Evolutionary conservation across 2,113 vertebrate species (phyloP).

Genomic region (Clarias gariepinus): DNA sequence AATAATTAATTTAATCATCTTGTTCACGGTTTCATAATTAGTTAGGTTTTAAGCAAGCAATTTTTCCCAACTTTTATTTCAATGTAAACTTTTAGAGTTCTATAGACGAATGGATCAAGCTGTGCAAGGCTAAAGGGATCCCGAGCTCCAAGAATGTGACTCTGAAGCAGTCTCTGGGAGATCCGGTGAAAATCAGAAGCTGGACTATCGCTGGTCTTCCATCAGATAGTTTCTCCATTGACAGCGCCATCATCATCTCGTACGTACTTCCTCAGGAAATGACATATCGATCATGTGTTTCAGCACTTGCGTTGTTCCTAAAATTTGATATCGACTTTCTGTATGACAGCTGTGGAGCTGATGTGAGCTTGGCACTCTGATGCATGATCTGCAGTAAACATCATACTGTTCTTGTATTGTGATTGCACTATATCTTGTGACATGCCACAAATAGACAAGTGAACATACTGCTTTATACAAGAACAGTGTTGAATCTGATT

Average conservation of each 20-base stretch:
- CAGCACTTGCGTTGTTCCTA: background rate
- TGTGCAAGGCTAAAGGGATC: slow-evolving; percentile 77
- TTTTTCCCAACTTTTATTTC: background rate
- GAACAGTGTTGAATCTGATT: background rate
- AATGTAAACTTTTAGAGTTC: slow-evolving; percentile 72
- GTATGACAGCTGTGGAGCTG: background rate
- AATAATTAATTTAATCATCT: background rate
- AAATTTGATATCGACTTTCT: background rate
- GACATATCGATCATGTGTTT: background rate
- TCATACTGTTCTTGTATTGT: background rate
- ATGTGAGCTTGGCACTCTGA: background rate
- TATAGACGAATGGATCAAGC: slow-evolving; percentile 76
- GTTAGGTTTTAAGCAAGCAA: background rate
- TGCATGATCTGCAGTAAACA: background rate
- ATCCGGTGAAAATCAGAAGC: slow-evolving; percentile 80
- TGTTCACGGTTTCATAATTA: background rate
- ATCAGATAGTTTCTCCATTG: slow-evolving; percentile 86
- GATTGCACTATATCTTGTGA: background rate
- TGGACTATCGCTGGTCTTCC: slow-evolving; percentile 91
- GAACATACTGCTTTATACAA: background rate
- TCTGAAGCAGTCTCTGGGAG: slow-evolving; percentile 80
- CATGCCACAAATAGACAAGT: background rate
- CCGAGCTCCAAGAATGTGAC: slow-evolving; percentile 83
- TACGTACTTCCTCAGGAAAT: slow-evolving; percentile 67
- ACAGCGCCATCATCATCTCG: slow-evolving; percentile 89